Conservation (phyloP, 2,888 invertebrate species). For the Limnephilus auricula region DNA sequence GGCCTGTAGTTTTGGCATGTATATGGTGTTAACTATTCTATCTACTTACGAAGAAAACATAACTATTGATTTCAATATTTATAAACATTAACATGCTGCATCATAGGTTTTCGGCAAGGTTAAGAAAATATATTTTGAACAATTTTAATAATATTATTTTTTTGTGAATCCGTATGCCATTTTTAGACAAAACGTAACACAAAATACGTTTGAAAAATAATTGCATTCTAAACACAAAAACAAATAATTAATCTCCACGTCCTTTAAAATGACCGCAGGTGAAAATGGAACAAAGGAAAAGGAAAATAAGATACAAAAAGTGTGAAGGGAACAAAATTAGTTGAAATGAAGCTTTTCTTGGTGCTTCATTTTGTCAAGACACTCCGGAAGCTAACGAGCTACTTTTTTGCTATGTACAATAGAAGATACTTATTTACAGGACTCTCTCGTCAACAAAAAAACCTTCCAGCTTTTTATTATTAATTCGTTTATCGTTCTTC, state of each 20-base stretch:
- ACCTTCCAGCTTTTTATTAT: not conserved
- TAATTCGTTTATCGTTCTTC: not conserved
- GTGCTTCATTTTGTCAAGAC: conserved; percentile 31
- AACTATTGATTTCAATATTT: too few relatives aligned
- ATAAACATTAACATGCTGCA: too few relatives aligned
- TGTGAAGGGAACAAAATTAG: conserved; percentile 2
- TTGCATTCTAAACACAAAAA: not conserved
- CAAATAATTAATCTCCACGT: not conserved
- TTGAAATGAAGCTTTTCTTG: conserved; percentile 9
- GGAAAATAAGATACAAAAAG: conserved; percentile 21
- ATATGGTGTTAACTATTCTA: too few relatives aligned
- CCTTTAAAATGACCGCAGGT: not conserved
- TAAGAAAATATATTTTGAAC: too few relatives aligned
- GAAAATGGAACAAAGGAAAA: conserved; percentile 6
- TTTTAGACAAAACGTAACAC: too few relatives aligned
- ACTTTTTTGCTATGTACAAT: conserved; percentile 55
- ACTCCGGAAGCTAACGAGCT: conserved; percentile 63
- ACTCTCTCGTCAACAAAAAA: not conserved
- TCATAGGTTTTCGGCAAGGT: too few relatives aligned
- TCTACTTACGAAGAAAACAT: too few relatives aligned
- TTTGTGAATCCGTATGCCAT: too few relatives aligned
- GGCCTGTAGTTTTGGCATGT: too few relatives aligned
- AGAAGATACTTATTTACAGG: not conserved
- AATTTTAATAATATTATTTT: too few relatives aligned
- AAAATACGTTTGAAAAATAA: not conserved